phyloP scores from a whole-genome alignment of 2,888 invertebrate species.

The Sepiola atlantica region DNA sequence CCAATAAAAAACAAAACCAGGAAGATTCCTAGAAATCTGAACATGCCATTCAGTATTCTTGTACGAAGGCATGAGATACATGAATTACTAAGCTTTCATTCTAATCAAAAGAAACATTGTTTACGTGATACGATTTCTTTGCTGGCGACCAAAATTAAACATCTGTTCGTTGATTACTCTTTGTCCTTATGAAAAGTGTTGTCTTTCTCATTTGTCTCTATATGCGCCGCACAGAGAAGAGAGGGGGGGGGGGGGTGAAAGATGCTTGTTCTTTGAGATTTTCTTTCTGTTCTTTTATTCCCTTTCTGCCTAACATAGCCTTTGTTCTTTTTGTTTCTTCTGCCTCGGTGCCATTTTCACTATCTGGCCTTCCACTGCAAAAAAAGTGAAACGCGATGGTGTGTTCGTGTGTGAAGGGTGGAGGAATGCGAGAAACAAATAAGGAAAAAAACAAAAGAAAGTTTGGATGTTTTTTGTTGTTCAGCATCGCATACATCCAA shows the following conservation, averaged over 20 bases:
- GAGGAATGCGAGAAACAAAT: constrained; percentile 1
- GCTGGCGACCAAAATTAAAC: constrained; percentile 1
- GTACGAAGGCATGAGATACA: not conserved
- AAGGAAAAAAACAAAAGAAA: constrained; percentile 32
- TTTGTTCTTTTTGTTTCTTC: constrained; percentile 1
- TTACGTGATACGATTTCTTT: constrained; percentile 5
- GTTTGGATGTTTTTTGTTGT: not conserved
- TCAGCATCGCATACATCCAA: not conserved
- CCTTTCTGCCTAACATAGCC: not conserved
- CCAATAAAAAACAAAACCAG: not conserved
- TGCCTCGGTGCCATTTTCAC: constrained; percentile 2
- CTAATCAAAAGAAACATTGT: constrained; percentile 32
- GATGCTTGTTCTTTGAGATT: not conserved
- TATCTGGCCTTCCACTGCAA: constrained; percentile 22
- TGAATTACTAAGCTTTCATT: constrained; percentile 8
- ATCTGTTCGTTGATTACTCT: not conserved
- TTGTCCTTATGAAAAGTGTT: not conserved
- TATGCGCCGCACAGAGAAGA: too few relatives aligned
- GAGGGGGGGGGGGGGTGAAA: too few relatives aligned
- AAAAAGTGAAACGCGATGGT: not conserved
- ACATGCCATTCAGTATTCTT: not conserved
- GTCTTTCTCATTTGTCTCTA: constrained; percentile 8
- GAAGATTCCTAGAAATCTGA: not conserved
- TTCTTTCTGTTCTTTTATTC: not conserved
- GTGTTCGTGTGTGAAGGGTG: not conserved